Evolutionary conservation across 2,797 vertebrate species (phyloP).

Genomic region (Gadopsis marmoratus): DNA sequence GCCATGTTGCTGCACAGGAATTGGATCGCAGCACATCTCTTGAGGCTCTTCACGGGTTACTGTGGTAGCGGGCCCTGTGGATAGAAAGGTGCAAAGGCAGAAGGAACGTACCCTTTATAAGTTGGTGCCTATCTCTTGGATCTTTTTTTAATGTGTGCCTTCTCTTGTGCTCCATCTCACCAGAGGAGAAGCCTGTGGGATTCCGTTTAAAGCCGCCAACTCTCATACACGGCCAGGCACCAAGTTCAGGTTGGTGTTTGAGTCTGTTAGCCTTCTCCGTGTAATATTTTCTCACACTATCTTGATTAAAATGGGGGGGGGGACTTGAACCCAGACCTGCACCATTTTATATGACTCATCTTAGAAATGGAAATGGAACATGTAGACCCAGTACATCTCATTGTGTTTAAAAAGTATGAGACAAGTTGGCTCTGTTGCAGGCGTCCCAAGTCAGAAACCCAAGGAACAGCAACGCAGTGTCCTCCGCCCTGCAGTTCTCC

Average conservation of each 20-base stretch:
- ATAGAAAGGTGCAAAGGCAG: conserved; percentile 54
- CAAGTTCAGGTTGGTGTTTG: conserved; percentile 91
- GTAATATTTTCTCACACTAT: conserved; percentile 7
- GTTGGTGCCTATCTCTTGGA: conserved; percentile 31
- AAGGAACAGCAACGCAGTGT: conserved; percentile 98
- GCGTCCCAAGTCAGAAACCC: conserved; percentile 97
- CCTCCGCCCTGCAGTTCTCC: conserved; percentile 95
- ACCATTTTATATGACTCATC: conserved; percentile 11
- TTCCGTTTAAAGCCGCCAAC: conserved; percentile 98
- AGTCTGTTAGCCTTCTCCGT: not conserved
- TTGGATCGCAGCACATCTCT: conserved; percentile 29
- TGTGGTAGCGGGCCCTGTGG: conserved; percentile 47
- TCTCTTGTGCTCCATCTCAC: conserved; percentile 52
- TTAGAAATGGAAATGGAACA: conserved; percentile 28
- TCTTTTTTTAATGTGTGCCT: conserved; percentile 43
- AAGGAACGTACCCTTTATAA: conserved; percentile 25
- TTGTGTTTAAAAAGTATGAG: conserved; percentile 40
- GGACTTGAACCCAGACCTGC: not conserved
- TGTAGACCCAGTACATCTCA: conserved; percentile 12
- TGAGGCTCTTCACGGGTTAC: conserved; percentile 41
- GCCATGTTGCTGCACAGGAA: conserved; percentile 18
- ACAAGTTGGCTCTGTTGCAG: conserved; percentile 83
- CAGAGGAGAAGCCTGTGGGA: conserved; percentile 96
- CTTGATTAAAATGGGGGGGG: conserved; percentile 14
- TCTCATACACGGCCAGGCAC: conserved; percentile 97